Evolutionary conservation across 2,797 vertebrate genomes (phyloP).

Genomic region (Tapera naevia): DNA sequence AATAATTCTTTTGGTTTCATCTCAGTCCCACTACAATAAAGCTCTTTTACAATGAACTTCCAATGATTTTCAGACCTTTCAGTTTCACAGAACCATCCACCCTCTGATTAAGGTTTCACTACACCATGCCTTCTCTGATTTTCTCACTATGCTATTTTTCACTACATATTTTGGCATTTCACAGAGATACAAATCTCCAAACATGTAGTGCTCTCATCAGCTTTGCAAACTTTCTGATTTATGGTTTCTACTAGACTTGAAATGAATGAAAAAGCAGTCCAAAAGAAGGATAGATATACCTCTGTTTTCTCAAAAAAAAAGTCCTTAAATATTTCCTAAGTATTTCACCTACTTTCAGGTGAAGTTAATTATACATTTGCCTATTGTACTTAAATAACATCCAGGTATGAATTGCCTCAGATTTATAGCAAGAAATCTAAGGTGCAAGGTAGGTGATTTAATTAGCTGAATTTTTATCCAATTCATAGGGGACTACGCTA

Average conservation of each 20-base stretch:
- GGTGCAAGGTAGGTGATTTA: background rate
- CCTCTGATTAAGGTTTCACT: conserved; percentile 14
- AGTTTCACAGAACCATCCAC: conserved; percentile 28
- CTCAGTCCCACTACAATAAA: background rate
- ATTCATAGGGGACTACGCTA: background rate
- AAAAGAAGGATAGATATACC: background rate
- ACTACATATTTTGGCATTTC: conserved; percentile 8
- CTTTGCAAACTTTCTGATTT: conserved; percentile 5
- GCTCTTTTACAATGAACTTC: background rate
- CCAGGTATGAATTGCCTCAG: background rate
- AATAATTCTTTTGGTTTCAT: background rate
- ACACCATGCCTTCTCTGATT: conserved; percentile 24
- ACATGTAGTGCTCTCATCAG: background rate
- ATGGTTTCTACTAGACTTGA: background rate
- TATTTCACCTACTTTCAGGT: background rate
- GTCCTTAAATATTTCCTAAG: background rate
- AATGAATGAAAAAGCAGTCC: background rate
- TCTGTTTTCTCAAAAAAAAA: conserved; percentile 8
- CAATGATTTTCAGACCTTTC: background rate
- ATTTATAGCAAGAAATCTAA: background rate
- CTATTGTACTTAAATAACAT: background rate
- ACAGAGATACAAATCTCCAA: background rate
- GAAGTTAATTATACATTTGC: background rate
- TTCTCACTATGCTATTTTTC: conserved; percentile 14
- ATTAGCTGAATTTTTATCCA: conserved; percentile 18